These are phyloP conservation scores for Orthosia gothica DNA, from an alignment of 2,888 invertebrate species.

Conservation along the genomic window DNA sequence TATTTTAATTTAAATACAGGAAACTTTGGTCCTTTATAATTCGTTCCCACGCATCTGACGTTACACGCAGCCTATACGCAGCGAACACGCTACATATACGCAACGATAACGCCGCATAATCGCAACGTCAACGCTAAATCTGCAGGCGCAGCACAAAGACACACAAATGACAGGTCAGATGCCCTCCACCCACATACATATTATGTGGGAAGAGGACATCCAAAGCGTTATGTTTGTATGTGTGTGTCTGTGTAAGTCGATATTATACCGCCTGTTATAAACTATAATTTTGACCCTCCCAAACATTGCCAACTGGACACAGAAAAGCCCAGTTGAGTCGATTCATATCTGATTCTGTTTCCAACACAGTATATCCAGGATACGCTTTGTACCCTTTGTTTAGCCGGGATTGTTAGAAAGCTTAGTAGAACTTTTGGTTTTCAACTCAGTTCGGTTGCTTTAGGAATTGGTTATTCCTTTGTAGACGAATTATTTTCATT, in stretches of 20 bases:
- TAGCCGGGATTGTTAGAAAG: conserved; percentile 12
- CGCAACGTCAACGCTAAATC: background rate
- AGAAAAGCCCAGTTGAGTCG: conserved; percentile 65
- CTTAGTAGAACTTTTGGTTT: conserved; percentile 5
- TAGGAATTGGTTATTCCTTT: background rate
- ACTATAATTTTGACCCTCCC: conserved; percentile 33
- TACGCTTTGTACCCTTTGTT: conserved; percentile 61
- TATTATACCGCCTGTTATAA: background rate
- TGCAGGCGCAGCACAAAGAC: background rate
- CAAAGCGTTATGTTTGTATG: background rate
- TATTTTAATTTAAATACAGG: too few species aligned
- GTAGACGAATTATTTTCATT: background rate
- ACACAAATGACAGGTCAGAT: conserved; percentile 10
- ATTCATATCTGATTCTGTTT: conserved; percentile 78
- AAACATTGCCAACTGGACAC: conserved; percentile 57
- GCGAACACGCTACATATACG: background rate
- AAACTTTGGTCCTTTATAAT: background rate
- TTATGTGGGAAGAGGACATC: background rate
- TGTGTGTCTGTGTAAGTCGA: background rate
- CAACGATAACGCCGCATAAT: too few species aligned
- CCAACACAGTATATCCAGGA: conserved; percentile 63
- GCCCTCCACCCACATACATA: too few species aligned
- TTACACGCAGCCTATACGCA: background rate
- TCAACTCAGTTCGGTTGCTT: background rate
- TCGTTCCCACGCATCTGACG: background rate